These are phyloP conservation scores for Apodemus agrarius DNA, from an alignment of 2,797 vertebrate species.

Conservation along the genomic window DNA sequence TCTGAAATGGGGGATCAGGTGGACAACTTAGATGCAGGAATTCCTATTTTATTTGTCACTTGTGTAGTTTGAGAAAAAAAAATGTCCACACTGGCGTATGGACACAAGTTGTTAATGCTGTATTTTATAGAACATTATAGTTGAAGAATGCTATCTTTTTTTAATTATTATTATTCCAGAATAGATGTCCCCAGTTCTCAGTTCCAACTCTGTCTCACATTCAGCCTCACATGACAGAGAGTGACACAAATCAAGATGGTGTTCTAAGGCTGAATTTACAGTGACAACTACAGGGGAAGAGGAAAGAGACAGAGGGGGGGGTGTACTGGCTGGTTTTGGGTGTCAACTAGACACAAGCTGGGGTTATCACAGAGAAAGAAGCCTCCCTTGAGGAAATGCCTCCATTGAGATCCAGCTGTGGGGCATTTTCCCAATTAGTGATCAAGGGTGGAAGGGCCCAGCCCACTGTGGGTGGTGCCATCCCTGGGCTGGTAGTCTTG, in stretches of 20 bases:
- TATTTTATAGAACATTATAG: neutral
- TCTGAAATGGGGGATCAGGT: neutral
- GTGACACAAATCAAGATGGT: neutral
- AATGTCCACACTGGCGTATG: neutral
- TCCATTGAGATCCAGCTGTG: too few species aligned
- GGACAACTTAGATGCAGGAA: neutral
- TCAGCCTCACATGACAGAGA: neutral
- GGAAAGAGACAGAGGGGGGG: neutral
- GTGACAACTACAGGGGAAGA: neutral
- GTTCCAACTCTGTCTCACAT: neutral
- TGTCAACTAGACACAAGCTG: neutral
- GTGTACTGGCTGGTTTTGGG: neutral
- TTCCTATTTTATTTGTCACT: neutral
- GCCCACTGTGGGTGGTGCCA: too few species aligned
- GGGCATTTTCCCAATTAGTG: too few species aligned
- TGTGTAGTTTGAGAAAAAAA: constrained; percentile 27
- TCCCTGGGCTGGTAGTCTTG: too few species aligned
- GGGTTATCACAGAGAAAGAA: neutral
- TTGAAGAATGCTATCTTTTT: neutral
- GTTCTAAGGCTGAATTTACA: neutral
- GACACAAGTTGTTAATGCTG: neutral
- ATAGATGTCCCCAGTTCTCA: neutral
- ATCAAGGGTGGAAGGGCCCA: too few species aligned
- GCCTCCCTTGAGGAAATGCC: neutral
- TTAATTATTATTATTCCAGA: neutral